These are phyloP conservation scores for Acrocephalus scirpaceus DNA, from an alignment of 2,797 vertebrate species.

Conservation along the genomic window DNA sequence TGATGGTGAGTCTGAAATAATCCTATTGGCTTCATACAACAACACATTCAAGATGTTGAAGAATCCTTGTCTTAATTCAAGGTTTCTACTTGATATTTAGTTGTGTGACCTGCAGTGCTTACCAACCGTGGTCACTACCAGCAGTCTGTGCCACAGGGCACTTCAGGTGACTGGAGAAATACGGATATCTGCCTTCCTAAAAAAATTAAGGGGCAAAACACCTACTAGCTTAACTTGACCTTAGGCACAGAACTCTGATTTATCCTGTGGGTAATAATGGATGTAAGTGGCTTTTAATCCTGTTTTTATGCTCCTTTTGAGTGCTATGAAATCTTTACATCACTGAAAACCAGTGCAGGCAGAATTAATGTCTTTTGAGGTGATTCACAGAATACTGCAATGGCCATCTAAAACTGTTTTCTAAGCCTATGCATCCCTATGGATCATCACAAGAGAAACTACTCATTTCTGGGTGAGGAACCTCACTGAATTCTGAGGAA, in stretches of 20 bases:
- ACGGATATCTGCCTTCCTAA: not conserved
- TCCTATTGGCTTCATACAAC: not conserved
- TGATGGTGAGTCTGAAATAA: not conserved
- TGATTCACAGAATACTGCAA: not conserved
- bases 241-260: not conserved
- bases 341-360: not conserved
- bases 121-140: not conserved
- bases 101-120: not conserved
- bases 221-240: not conserved
- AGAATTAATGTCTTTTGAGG: not conserved
- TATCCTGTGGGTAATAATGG: not conserved
- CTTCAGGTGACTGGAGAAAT: not conserved
- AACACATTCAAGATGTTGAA: not conserved
- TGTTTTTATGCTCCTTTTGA: not conserved
- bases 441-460: not conserved
- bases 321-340: not conserved
- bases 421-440: not conserved
- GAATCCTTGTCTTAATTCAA: slow-evolving; percentile 10
- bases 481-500: not conserved
- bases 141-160: not conserved
- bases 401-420: not conserved
- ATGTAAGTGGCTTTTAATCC: not conserved
- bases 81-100: not conserved
- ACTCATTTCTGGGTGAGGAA: not conserved
- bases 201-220: not conserved